Percentiles rank a stretch among this genome's conserved stretches.
Evolutionary conservation across 37 sponge, comb jelly and placozoan species (phyloP).

Genomic region (Diacarnus erythraeanus): DNA sequence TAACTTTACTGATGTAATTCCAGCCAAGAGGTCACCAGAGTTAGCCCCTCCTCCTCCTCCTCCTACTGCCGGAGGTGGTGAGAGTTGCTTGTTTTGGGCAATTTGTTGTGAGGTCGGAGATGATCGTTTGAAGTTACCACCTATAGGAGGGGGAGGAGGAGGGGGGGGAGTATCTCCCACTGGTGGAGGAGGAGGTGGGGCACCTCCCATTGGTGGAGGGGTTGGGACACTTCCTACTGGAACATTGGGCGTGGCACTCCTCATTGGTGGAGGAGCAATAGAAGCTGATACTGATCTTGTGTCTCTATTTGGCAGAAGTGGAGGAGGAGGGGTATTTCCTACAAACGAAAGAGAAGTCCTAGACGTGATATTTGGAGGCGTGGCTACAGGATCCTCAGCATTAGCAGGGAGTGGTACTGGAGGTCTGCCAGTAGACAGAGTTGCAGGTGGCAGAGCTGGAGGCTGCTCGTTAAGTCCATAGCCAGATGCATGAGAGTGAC

Average conservation of each 20-base stretch:
- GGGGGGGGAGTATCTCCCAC: not conserved
- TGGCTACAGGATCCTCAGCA: not conserved
- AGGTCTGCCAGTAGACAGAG: not conserved
- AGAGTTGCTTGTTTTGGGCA: too few relatives aligned
- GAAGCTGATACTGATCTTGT: not conserved
- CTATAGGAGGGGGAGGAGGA: not conserved
- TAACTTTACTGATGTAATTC: conserved; percentile 10
- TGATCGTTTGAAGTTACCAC: too few relatives aligned
- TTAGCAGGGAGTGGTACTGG: not conserved
- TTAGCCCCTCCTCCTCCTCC: too few relatives aligned
- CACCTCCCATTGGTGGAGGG: conserved; percentile 3
- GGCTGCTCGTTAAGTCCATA: not conserved
- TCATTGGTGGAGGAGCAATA: not conserved
- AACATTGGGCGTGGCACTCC: not conserved
- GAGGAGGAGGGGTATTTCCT: not conserved
- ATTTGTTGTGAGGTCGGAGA: too few relatives aligned
- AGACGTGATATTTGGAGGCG: not conserved
- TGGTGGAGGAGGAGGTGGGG: not conserved
- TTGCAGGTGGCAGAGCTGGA: not conserved
- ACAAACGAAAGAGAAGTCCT: not conserved
- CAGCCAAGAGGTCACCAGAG: conserved; percentile 29
- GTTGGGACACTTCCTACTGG: conserved; percentile 10
- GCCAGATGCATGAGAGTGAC: not conserved
- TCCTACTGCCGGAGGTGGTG: too few relatives aligned
- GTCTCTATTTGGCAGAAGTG: not conserved